Percentiles rank a stretch among this genome's conserved stretches.
Evolutionary conservation across 2,797 vertebrate species (phyloP).

Genomic region (Taenioides sp.): DNA sequence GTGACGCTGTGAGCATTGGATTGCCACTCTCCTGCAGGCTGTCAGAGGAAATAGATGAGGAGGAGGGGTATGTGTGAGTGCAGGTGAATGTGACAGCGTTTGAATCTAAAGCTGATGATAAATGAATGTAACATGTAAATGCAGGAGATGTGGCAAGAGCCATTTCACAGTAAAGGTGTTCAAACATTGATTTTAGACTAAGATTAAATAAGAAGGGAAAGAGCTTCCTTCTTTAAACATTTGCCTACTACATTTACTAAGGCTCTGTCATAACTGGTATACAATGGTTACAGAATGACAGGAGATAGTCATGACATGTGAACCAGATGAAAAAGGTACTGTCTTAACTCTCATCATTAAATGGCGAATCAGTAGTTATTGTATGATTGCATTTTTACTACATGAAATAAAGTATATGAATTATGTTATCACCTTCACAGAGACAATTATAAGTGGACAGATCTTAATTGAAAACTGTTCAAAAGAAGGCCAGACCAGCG

Average conservation of each 20-base stretch:
- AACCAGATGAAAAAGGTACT: background rate
- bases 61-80: constrained; percentile 48
- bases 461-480: background rate
- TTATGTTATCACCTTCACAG: background rate
- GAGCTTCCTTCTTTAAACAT: background rate
- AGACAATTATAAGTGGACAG: background rate
- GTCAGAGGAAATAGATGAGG: constrained; percentile 58
- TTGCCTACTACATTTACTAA: background rate
- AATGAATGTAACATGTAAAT: constrained; percentile 44
- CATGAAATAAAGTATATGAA: background rate
- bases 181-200: constrained; percentile 16
- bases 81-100: constrained; percentile 65
- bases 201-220: constrained; percentile 2
- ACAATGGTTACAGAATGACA: background rate
- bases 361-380: background rate
- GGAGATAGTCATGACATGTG: background rate
- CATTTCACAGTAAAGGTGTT: constrained; percentile 12
- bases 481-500: too few relatives aligned
- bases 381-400: background rate
- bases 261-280: background rate
- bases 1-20: constrained; percentile 62
- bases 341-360: background rate
- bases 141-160: constrained; percentile 9
- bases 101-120: constrained; percentile 61
- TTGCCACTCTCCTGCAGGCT: constrained; percentile 52